Base-by-base conservation (phyloP, 92 coral and sea anemone genomes). In the Desmophyllum pertusum region DNA sequence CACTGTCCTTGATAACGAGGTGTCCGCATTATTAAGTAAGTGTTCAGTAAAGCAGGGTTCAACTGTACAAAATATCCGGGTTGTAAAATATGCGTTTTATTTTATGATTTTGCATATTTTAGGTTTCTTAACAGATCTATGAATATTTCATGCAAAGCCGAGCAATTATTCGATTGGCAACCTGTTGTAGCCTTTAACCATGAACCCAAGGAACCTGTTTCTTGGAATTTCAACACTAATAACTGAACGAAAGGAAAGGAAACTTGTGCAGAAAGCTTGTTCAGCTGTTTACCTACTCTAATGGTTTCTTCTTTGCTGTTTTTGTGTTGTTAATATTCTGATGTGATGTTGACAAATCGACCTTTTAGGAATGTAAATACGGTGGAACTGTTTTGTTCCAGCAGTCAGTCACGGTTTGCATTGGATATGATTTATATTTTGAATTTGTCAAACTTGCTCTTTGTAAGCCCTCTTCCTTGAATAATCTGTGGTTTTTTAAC, bases 381-480 rank as follows among this genome's bases (percentile, higher is more conserved):
- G 46, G 15, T 31, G 38, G 31, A 79, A 79, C 65, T 65, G 40
- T 79, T 79, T 41, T 79, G 75, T 79, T 79, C 84, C 73, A 42
- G 41, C 53, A 37, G 80, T 78, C 23, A 21, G 25, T 36, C 71
- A 33, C n/a, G 11, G 2, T 17, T n/a, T 29, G 1, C 37, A 3
- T 31, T 42, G 7, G 10, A 23, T 51, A 4, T 8, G 19, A 42
- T 62, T n/a, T n/a, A n/a, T 42, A n/a, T 0, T 1, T 30, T 10
- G 17, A 43, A 31, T 63, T 30, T 25, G 39, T 37, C 25, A n/a
- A 59, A 61, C 25, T 27, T 25, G 25, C 27, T 18, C 5, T 15
- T 5, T 50, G 39, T 30, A 25, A 50, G 4, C 6, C 48, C 38
- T 11, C 52, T 59, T 25, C 9, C 23, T 38, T 67, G 14, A 67